Conservation (phyloP, 1,140 invertebrate genomes). For the Musca vetustissima region DNA sequence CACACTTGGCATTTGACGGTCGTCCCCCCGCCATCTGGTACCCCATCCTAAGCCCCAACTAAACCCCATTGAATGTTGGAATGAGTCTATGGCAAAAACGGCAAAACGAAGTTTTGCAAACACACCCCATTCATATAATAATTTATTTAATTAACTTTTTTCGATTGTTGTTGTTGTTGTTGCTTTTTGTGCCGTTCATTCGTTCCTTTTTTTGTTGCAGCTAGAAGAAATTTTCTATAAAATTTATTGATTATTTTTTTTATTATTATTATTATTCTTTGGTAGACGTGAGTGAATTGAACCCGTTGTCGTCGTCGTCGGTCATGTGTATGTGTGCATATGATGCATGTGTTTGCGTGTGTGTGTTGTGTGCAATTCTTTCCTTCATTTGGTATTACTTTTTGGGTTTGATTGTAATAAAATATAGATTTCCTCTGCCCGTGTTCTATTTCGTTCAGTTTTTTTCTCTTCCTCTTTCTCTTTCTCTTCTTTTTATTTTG, state of each 20-base stretch:
- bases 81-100: too few species aligned
- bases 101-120: background rate
- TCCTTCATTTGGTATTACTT: constrained; percentile 19
- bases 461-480: too few species aligned
- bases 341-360: constrained; percentile 12
- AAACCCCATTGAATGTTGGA: too few species aligned
- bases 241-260: constrained; percentile 24
- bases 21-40: too few species aligned
- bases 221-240: constrained; percentile 18
- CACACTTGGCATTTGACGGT: too few species aligned
- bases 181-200: background rate
- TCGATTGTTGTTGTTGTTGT: constrained; percentile 33
- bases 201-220: background rate
- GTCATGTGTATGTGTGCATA: background rate
- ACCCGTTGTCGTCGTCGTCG: background rate
- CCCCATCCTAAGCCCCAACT: too few species aligned
- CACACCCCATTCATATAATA: constrained; percentile 33
- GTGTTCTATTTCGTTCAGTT: too few species aligned
- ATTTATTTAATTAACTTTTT: constrained; percentile 55
- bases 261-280: too few species aligned
- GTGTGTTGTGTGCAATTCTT: constrained; percentile 13
- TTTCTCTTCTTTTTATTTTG: too few species aligned
- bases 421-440: constrained; percentile 5
- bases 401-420: constrained; percentile 13
- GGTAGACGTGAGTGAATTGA: background rate